Evolutionary conservation across 2,888 invertebrate species (phyloP), one percentile per base, ranked within the genome.

Genomic region (Dolichomitus sp.): DNA sequence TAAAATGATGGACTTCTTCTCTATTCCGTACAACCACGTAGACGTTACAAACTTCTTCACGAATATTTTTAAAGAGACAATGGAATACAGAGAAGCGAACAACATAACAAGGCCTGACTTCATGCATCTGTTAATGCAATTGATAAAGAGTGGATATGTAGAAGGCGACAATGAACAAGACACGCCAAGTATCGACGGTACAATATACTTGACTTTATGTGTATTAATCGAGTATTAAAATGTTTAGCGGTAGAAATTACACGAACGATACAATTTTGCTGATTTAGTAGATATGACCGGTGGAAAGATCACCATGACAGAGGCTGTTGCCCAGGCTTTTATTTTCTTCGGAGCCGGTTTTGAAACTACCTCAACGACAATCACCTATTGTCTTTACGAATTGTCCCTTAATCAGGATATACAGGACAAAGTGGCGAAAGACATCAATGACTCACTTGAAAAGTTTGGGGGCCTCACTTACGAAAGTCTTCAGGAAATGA

Each of bases 331-430:
- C 0, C 94, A 94, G 85, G 94, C 94, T 2, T 94, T 91, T 74
- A 91, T 94, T 5, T 94, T 94, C 85, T 94, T 93, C 83, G 78
- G 94, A 65, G 95, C 94, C 48, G 95, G 95, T 11, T 95, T 94
- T 83, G 95, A 95, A 86, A 95, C 95, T 0, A 94, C 95, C 0
- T 94, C 95, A 1, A 93, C 94, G 0, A 94, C 94, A 2, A 93
- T 93, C 19, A 94, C 94, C 79, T 94, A 93, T 76, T 93, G 94
- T 2, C 84, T 94, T 4, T 94, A 94, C 77, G 94, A 94, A 87
- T 91, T 95, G 85, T 94, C 95, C 3, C 27, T 40, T 5, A 90
- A 94, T 86, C 89, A 89, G 42, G 87, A 91, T 0, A 91, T 95
- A n/a, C 95, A 95, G 86, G 88, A 93, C 9, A 93, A 89, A 87